These are phyloP conservation scores for Columba livia DNA, from an alignment of 2,113 vertebrate species.

Conservation along the genomic window DNA sequence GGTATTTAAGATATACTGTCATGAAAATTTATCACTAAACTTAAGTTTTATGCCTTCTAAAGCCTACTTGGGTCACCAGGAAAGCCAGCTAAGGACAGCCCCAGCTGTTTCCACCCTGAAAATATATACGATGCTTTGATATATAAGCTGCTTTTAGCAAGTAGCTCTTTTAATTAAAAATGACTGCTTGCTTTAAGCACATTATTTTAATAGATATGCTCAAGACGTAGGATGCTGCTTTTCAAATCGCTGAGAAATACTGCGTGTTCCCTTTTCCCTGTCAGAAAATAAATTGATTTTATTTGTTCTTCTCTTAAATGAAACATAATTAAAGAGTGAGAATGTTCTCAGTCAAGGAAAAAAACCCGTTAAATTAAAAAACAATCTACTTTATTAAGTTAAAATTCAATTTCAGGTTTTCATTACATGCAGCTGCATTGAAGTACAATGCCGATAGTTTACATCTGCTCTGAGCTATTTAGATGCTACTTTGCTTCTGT, in stretches of 20 bases:
- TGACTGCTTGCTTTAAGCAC: not conserved
- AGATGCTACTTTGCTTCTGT: not conserved
- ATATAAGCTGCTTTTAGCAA: not conserved
- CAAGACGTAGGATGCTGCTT: not conserved
- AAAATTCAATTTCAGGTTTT: slow-evolving; percentile 37
- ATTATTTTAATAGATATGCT: not conserved
- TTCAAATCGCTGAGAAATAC: not conserved
- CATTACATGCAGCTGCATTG: not conserved
- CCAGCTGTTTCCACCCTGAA: not conserved
- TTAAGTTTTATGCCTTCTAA: not conserved
- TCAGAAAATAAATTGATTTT: slow-evolving; percentile 36
- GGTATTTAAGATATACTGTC: not conserved
- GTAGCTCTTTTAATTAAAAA: not conserved
- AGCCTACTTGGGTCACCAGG: not conserved
- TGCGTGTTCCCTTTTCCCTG: not conserved
- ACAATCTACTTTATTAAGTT: slow-evolving; percentile 46
- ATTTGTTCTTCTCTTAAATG: slow-evolving; percentile 28
- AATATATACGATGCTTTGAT: not conserved
- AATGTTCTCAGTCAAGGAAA: not conserved
- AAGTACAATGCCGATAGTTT: not conserved
- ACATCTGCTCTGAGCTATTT: not conserved
- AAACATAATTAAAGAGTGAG: slow-evolving; percentile 59
- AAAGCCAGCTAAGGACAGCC: not conserved
- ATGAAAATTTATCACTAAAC: not conserved
- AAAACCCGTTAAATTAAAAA: slow-evolving; percentile 52